Percentiles rank a stretch among this genome's conserved stretches.
Conservation (phyloP, 2,797 vertebrate genomes). For the Pseudochirops corinnae region DNA sequence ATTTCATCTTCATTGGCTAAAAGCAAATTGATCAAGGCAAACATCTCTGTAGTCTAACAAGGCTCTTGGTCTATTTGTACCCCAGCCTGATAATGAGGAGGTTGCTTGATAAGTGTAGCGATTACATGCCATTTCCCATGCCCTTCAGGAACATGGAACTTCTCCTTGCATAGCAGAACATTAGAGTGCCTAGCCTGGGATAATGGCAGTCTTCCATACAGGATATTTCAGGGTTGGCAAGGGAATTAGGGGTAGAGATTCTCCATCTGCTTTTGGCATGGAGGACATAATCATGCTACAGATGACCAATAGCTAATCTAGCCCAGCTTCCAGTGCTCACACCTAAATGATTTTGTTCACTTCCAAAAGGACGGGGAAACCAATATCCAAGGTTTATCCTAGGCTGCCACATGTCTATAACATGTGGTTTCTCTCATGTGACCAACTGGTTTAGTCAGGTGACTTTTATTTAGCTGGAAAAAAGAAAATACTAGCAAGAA, state of each 20-base stretch:
- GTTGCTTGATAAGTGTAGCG: not conserved
- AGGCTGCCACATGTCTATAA: not conserved
- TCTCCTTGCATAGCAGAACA: not conserved
- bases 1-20: constrained; percentile 78
- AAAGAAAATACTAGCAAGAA: not conserved
- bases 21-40: constrained; percentile 77
- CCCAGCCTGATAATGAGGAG: constrained; percentile 42
- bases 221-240: not conserved
- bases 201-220: not conserved
- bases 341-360: rapidly evolving
- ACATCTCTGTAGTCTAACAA: constrained; percentile 66
- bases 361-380: not conserved
- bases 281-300: not conserved
- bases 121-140: constrained; percentile 48
- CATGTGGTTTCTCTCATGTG: not conserved
- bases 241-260: not conserved
- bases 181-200: constrained; percentile 16
- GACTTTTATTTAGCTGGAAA: not conserved
- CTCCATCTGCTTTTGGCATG: not conserved
- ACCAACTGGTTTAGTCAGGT: not conserved
- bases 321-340: not conserved
- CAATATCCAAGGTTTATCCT: not conserved
- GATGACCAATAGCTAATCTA: not conserved
- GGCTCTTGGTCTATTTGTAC: constrained; percentile 71
- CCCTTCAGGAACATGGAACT: not conserved